Conservation (phyloP, 2,113 vertebrate genomes). For the Noturus placidus region DNA sequence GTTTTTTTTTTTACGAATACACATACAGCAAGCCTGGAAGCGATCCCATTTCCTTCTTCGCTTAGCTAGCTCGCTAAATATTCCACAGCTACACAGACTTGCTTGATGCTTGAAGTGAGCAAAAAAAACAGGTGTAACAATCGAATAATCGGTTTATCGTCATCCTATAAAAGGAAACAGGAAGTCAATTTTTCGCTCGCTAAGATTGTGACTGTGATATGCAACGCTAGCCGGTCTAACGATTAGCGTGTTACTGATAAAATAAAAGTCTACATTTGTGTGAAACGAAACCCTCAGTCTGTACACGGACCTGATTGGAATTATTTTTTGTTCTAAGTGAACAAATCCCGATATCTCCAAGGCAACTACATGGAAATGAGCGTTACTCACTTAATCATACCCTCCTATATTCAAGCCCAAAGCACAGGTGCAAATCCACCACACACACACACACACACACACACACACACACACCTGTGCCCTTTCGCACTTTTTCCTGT, state of each 20-base stretch:
- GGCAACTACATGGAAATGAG: neutral
- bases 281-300: neutral
- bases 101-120: neutral
- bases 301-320: neutral
- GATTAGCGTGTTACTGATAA: too few species aligned
- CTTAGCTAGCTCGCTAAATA: neutral
- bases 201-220: neutral
- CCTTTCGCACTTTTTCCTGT: too few species aligned
- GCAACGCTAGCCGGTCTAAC: neutral
- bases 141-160: neutral
- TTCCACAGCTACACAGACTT: neutral
- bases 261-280: neutral
- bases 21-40: neutral
- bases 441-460: slow-evolving; percentile 23
- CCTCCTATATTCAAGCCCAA: neutral
- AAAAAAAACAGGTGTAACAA: neutral
- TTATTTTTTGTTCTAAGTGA: neutral
- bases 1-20: neutral
- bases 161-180: neutral
- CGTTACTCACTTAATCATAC: neutral
- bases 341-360: neutral
- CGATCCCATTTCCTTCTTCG: neutral
- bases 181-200: neutral
- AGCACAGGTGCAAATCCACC: slow-evolving; percentile 2
- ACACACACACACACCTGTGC: slow-evolving; percentile 22